Base-by-base conservation (phyloP, 1,140 invertebrate genomes). In the Lineus longissimus region DNA sequence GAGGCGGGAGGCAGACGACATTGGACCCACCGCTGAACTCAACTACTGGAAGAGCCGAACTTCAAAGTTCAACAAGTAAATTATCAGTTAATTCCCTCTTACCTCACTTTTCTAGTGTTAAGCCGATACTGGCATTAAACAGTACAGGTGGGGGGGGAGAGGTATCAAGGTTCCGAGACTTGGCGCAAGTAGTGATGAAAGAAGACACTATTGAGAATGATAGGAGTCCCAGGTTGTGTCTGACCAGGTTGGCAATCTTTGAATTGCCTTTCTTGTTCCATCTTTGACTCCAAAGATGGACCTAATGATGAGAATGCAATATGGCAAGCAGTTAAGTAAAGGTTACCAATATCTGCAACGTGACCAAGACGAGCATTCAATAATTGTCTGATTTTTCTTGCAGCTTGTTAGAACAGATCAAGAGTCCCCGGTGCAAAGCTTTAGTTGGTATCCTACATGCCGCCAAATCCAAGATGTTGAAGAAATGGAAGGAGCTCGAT, bases 31-130 rank as follows among this genome's bases (percentile, higher is more conserved):
- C 75, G 93, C 96, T 75, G 95, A 98, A 81, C 83, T 97, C 13
- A 92, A 94, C 73, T 97, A 97, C 81, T 98, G 94, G 94, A 97
- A 97, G 83, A 90, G 90, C 72, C 83, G 94, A 33, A 92, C 91
- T 61, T 92, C 93, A 0, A 92, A 93, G 77, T 95, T 96, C 78
- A 95, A 92, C 72, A 81, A 81, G 81, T 82, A 66, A 55, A 70
- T 64, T 23, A 9, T 58, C 56, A 4, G 6, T 7, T 27, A n/a
- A 23, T 43, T 13, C 19, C 11, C 19, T 43, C 19, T 13, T 43
- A n/a, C n/a, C n/a, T n/a, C n/a, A n/a, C n/a, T n/a, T n/a, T n/a
- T n/a, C n/a, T n/a, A n/a, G n/a, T n/a, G n/a, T n/a, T n/a, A n/a
- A n/a, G n/a, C n/a, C n/a, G n/a, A n/a, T n/a, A n/a, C n/a, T n/a